Evolutionary conservation across 1,140 invertebrate genomes (phyloP).

Genomic region (Cyrtorhinus lividipennis): DNA sequence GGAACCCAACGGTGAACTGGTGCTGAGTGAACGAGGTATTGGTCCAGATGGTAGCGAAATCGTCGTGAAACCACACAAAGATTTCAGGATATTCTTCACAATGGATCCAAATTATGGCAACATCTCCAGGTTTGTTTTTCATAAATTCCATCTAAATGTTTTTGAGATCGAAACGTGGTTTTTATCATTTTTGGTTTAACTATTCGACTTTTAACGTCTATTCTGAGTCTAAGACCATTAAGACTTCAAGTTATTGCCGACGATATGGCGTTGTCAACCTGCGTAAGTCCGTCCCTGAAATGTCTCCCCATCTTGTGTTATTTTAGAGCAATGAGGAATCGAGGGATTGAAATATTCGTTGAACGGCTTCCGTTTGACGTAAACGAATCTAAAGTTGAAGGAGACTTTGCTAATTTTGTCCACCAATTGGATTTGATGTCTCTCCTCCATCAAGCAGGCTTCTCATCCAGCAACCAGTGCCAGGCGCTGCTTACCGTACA

Average conservation of each 20-base stretch:
- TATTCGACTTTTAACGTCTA: too few species aligned
- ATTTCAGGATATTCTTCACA: constrained; percentile 88
- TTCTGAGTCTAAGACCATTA: too few species aligned
- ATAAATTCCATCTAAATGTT: too few species aligned
- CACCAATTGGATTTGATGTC: not conserved
- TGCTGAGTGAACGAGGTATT: constrained; percentile 81
- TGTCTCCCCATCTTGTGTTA: constrained; percentile 15
- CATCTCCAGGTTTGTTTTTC: constrained; percentile 84
- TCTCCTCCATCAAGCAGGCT: not conserved
- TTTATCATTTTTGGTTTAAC: too few species aligned
- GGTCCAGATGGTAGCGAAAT: constrained; percentile 50
- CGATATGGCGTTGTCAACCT: too few species aligned
- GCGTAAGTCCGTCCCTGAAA: too few species aligned
- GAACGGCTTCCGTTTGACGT: constrained; percentile 31
- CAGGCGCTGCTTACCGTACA: not conserved
- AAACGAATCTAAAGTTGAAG: constrained; percentile 16
- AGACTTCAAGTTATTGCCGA: too few species aligned
- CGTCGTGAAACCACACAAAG: constrained; percentile 65
- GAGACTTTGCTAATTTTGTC: not conserved
- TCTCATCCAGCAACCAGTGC: not conserved
- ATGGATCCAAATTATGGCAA: constrained; percentile 91
- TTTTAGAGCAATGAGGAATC: constrained; percentile 87
- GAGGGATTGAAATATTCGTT: constrained; percentile 86
- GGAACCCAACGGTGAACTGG: constrained; percentile 80
- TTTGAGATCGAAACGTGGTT: not conserved